Evolutionary conservation across 2,888 invertebrate species (phyloP).

Genomic region (Scrobipalpa costella): DNA sequence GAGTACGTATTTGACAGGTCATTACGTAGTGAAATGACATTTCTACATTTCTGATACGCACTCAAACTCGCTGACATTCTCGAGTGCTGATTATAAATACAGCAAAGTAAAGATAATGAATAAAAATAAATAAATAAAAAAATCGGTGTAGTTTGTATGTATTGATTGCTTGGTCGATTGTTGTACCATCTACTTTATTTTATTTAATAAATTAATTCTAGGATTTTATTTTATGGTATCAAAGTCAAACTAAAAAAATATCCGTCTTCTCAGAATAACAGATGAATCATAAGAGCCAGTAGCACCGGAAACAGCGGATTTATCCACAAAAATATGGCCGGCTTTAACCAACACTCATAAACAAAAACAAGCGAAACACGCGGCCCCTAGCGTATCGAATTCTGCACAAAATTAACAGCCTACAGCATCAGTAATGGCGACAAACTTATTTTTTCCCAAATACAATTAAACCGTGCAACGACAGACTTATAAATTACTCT

Average conservation of each 20-base stretch:
- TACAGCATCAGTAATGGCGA: constrained; percentile 42
- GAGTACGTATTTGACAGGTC: too few relatives aligned
- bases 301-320: background rate
- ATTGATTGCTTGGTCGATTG: too few relatives aligned
- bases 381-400: constrained; percentile 62
- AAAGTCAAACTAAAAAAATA: too few relatives aligned
- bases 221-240: too few relatives aligned
- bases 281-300: background rate
- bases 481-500: constrained; percentile 66
- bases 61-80: too few relatives aligned
- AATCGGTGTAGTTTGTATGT: too few relatives aligned
- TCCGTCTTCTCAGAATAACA: background rate
- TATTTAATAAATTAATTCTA: too few relatives aligned
- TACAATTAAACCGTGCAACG: constrained; percentile 62
- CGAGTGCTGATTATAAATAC: background rate
- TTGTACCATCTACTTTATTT: too few relatives aligned
- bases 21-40: too few relatives aligned
- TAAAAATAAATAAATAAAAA: too few relatives aligned
- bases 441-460: constrained; percentile 50
- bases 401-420: constrained; percentile 59
- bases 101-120: too few relatives aligned
- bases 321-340: constrained; percentile 29
- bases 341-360: constrained; percentile 36
- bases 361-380: constrained; percentile 41
- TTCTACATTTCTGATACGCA: too few relatives aligned